Conservation (phyloP, 2,797 vertebrate genomes). For the Hephaestus fuliginosus region DNA sequence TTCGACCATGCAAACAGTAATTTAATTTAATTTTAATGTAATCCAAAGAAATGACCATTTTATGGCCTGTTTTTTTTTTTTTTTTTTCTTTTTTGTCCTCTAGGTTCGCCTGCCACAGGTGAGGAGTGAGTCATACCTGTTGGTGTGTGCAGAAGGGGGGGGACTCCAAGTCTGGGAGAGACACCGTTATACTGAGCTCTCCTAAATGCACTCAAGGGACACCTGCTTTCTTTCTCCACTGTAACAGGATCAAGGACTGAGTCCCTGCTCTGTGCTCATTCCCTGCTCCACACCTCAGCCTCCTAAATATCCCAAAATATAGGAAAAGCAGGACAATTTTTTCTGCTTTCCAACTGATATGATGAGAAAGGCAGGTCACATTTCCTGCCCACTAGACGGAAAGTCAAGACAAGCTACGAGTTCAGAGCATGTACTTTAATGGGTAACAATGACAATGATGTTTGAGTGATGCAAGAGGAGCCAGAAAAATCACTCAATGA, state of each 20-base stretch:
- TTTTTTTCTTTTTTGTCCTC: neutral
- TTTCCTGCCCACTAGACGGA: constrained; percentile 10
- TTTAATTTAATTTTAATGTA: neutral
- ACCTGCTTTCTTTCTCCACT: constrained; percentile 10
- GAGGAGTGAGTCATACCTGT: constrained; percentile 81
- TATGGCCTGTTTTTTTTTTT: neutral
- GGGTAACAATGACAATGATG: constrained; percentile 1
- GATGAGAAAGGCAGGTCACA: neutral
- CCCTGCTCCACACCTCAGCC: neutral
- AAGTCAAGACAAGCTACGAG: neutral
- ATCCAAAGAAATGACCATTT: neutral
- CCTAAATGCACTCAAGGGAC: constrained; percentile 46
- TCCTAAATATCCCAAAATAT: neutral
- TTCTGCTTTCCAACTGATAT: neutral
- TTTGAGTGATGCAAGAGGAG: constrained; percentile 21
- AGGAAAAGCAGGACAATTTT: neutral
- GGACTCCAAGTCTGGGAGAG: constrained; percentile 71
- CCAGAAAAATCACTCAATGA: constrained; percentile 10
- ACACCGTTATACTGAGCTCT: constrained; percentile 64
- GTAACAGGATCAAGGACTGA: constrained; percentile 7
- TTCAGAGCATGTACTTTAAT: constrained; percentile 15
- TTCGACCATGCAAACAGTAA: neutral
- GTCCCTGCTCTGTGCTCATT: neutral
- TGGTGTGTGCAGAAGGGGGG: constrained; percentile 76
- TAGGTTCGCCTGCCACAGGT: constrained; percentile 77